Percentiles rank a stretch among this genome's conserved stretches.
phyloP scores from a whole-genome alignment of 2,113 vertebrate genomes.

The Bufo gargarizans region DNA sequence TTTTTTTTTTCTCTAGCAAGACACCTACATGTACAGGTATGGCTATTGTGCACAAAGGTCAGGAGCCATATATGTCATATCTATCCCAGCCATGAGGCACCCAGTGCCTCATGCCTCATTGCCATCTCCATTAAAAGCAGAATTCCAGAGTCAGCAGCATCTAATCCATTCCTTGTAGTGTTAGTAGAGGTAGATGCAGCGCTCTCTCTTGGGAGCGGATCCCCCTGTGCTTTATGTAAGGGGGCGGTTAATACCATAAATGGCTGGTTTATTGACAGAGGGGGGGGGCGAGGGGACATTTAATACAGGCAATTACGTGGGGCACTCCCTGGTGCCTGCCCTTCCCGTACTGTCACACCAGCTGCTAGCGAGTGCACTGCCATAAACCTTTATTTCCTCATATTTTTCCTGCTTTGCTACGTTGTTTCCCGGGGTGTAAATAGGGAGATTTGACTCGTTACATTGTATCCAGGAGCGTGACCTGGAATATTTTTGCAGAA shows the following conservation, averaged over 20 bases:
- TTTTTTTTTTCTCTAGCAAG: background rate
- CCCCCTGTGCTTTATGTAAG: background rate
- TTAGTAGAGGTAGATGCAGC: background rate
- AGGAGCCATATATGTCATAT: background rate
- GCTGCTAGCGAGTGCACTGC: background rate
- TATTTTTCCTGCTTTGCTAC: background rate
- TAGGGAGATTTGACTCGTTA: background rate
- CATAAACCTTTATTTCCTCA: constrained; percentile 16
- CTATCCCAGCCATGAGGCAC: background rate
- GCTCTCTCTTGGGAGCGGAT: background rate
- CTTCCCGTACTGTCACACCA: constrained; percentile 29
- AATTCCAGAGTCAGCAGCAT: background rate
- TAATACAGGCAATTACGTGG: constrained; percentile 39
- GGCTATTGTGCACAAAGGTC: background rate
- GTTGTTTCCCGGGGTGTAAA: background rate
- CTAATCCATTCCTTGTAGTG: background rate
- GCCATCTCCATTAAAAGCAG: background rate
- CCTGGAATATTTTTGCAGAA: background rate
- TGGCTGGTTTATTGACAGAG: constrained; percentile 24
- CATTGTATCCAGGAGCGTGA: background rate
- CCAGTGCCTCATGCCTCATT: background rate
- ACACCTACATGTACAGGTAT: background rate
- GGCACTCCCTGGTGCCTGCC: constrained; percentile 52
- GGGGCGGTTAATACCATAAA: constrained; percentile 1
- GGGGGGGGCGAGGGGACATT: constrained; percentile 17